A percentile compares a stretch with the other conserved stretches of the same genome.
phyloP scores from a whole-genome alignment of 2,888 invertebrate species.

The Stenoptilia bipunctidactyla region DNA sequence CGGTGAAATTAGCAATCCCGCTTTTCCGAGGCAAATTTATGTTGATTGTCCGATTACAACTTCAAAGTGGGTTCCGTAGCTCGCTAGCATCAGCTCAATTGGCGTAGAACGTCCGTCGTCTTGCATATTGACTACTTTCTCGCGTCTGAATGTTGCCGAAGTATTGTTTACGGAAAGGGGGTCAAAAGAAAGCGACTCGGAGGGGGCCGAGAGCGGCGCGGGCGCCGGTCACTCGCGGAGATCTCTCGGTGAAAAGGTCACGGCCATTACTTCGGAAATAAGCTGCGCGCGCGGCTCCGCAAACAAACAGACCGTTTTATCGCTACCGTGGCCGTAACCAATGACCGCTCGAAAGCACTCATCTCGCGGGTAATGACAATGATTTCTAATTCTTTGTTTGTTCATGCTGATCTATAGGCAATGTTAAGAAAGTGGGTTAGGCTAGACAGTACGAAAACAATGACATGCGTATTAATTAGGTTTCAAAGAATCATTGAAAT shows the following conservation, averaged over 20 bases:
- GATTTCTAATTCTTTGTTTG: slow-evolving; percentile 7
- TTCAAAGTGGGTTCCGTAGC: slow-evolving; percentile 14
- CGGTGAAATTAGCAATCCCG: slow-evolving; percentile 11
- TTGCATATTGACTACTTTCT: slow-evolving; percentile 59
- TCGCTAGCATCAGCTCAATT: slow-evolving; percentile 29
- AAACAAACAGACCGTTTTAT: slow-evolving; percentile 24
- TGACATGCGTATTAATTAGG: too few species aligned
- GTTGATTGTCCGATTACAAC: slow-evolving; percentile 18
- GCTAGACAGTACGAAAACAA: too few species aligned
- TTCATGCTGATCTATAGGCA: slow-evolving; percentile 5
- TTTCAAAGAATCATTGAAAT: too few species aligned
- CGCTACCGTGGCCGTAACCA: slow-evolving; percentile 27
- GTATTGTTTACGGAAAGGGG: slow-evolving; percentile 70
- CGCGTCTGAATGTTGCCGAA: slow-evolving; percentile 45
- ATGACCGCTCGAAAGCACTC: background rate
- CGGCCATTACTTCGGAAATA: slow-evolving; percentile 47
- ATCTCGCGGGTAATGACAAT: too few species aligned
- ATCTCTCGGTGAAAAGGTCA: slow-evolving; percentile 63
- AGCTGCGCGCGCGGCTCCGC: slow-evolving; percentile 24
- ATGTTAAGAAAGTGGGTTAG: too few species aligned
- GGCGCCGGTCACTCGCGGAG: slow-evolving; percentile 48
- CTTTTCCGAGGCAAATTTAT: slow-evolving; percentile 27
- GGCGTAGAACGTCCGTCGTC: slow-evolving; percentile 32
- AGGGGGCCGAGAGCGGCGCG: slow-evolving; percentile 34
- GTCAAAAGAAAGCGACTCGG: slow-evolving; percentile 66